Conservation (phyloP, 2,797 vertebrate species). For the Chaenodraco wilsoni region DNA sequence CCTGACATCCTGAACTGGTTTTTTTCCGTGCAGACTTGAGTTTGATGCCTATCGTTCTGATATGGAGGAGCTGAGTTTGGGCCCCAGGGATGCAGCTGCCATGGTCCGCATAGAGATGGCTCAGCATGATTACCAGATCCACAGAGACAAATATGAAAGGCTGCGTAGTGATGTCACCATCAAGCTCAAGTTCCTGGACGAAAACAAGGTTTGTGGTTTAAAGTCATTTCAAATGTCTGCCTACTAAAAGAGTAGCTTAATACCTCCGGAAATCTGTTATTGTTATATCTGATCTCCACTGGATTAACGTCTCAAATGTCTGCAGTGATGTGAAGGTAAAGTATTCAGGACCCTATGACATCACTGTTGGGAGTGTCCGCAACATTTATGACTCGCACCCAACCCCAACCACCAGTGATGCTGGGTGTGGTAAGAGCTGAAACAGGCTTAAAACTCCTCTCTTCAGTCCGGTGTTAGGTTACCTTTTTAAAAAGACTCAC, state of each 20-base stretch:
- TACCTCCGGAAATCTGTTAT: neutral
- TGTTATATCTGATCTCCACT: neutral
- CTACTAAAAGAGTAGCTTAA: neutral
- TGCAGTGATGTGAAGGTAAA: neutral
- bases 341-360: neutral
- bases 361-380: slow-evolving; percentile 14
- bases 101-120: slow-evolving; percentile 91
- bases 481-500: neutral
- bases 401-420: neutral
- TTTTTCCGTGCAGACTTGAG: slow-evolving; percentile 85
- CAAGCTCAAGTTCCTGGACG: slow-evolving; percentile 98
- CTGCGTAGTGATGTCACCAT: slow-evolving; percentile 95
- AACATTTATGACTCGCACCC: slow-evolving; percentile 13
- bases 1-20: neutral
- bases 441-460: neutral
- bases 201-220: slow-evolving; percentile 89
- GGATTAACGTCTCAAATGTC: neutral
- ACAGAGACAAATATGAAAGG: slow-evolving; percentile 94
- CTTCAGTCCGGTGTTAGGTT: neutral
- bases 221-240: neutral
- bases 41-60: slow-evolving; percentile 96
- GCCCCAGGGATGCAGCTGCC: slow-evolving; percentile 88
- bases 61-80: slow-evolving; percentile 94
- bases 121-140: slow-evolving; percentile 92
- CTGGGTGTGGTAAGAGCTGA: slow-evolving; percentile 32